Base-by-base conservation (phyloP, 2,113 vertebrate species). In the Columbina picui region DNA sequence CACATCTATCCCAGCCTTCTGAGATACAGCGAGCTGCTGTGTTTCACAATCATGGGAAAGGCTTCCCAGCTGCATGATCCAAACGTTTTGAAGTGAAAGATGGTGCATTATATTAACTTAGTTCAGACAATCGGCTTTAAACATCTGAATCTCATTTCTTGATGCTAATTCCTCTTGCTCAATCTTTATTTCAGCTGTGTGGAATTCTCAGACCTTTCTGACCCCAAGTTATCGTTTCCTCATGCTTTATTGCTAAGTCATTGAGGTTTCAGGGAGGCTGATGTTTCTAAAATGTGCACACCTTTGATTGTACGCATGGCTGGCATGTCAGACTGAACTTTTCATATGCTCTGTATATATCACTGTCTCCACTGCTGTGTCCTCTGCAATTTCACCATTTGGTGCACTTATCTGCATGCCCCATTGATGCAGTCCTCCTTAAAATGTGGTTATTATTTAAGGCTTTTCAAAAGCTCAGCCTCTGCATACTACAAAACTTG, bases 101-200 rank as follows among this genome's bases (percentile, higher is more conserved):
- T 96, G 90, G 96, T 91, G 94, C 94, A 80, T 96, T 94, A 89
- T 95, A 90, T 92, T 96, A 88, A 92, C 92, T 92, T 38, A 30
- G 68, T 96, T 94, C 85, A 96, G 96, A 93, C 90, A 94, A 93
- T 90, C 93, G 68, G 88, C 60, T 95, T 94, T 82, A 76, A 96
- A 96, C 96, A 97, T 97, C 96, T 97, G 96, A 97, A 87, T 96
- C 93, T 94, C 85, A 95, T 97, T 97, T 96, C 92, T 96, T 79
- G 80, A 95, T 90, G 94, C 91, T 96, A 94, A 96, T 96, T 97
- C 92, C 53, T 96, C 96, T 96, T 96, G 85, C 94, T 97, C 90
- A 96, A 89, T 90, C 95, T 97, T 96, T 90, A 92, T 95, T 95
- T 97, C 93, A 88, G 92, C 78, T 90, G 94, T 79, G 96, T 93